These are phyloP conservation scores for Stegostoma tigrinum DNA, from an alignment of 2,113 vertebrate genomes.

Conservation along the genomic window DNA sequence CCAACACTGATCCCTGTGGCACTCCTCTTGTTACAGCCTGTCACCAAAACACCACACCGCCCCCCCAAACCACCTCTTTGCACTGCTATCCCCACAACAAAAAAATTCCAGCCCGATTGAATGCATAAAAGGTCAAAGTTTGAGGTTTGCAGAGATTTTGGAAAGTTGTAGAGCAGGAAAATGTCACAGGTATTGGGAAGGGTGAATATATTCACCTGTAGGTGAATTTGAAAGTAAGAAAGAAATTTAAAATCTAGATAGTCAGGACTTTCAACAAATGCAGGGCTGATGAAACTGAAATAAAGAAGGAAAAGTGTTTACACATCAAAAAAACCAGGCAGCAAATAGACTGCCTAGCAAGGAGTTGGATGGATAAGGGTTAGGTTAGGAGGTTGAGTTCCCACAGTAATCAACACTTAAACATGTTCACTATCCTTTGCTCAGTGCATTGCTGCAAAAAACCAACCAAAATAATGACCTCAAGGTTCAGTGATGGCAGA, in stretches of 20 bases:
- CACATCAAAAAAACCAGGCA: background rate
- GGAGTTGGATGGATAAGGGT: background rate
- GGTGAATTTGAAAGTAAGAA: background rate
- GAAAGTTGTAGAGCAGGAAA: background rate
- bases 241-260: background rate
- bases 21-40: no score
- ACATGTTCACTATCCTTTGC: background rate
- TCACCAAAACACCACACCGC: no score
- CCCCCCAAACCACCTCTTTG: no score
- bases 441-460: conserved; percentile 5
- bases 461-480: background rate
- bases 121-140: background rate
- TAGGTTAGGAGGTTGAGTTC: background rate
- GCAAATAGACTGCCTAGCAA: background rate
- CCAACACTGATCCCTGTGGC: no score
- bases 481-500: background rate
- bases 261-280: background rate
- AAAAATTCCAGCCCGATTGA: background rate
- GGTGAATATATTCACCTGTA: no score
- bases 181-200: background rate
- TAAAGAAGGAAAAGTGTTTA: background rate
- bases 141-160: background rate
- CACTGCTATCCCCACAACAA: no score
- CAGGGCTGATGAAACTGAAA: background rate
- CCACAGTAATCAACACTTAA: background rate